Evolutionary conservation across 2,888 invertebrate genomes (phyloP).

Genomic region (Phortica okadai): DNA sequence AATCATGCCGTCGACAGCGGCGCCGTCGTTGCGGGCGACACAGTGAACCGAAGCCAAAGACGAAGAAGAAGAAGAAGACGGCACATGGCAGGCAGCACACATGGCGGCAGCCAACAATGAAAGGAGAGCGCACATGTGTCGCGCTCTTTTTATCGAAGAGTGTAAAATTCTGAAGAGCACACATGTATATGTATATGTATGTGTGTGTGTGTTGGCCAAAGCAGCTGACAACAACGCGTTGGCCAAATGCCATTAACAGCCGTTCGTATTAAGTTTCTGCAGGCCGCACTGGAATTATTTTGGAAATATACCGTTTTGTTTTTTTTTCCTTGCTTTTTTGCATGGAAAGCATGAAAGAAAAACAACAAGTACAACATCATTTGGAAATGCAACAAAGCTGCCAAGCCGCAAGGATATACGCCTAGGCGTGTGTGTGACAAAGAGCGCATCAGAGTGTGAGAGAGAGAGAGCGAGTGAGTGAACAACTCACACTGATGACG

Average conservation of each 20-base stretch:
- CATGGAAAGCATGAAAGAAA: neutral
- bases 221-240: constrained; percentile 3
- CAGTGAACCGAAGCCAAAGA: neutral
- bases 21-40: neutral
- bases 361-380: too few species aligned
- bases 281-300: neutral
- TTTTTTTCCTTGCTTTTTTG: neutral
- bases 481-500: too few species aligned
- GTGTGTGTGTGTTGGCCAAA: neutral
- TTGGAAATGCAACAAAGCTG: neutral
- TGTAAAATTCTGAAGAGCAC: too few species aligned
- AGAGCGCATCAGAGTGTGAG: too few species aligned
- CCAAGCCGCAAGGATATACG: constrained; percentile 1
- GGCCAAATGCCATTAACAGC: constrained; percentile 22
- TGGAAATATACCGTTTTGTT: neutral
- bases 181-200: neutral
- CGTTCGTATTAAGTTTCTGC: neutral
- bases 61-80: neutral
- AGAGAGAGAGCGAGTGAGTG: neutral
- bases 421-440: too few species aligned
- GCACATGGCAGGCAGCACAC: neutral
- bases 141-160: too few species aligned
- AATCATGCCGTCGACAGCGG: neutral
- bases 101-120: too few species aligned
- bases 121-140: too few species aligned